These are phyloP conservation scores for Cervus canadensis DNA, from an alignment of 2,113 vertebrate species.

Conservation along the genomic window DNA sequence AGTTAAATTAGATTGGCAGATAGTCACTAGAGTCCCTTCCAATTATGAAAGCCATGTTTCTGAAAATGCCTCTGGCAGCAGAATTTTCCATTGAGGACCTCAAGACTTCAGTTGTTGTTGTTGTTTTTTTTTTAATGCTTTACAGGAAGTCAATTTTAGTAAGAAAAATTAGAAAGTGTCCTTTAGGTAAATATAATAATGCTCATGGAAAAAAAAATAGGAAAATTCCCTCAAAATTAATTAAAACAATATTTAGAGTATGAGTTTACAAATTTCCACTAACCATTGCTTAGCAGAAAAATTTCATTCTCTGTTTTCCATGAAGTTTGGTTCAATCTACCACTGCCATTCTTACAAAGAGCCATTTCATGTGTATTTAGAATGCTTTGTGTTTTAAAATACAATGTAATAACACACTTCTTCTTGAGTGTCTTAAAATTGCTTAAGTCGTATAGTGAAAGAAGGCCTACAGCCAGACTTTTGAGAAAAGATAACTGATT, in stretches of 20 bases:
- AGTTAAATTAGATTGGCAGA: neutral
- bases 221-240: neutral
- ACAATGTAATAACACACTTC: neutral
- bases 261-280: neutral
- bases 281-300: neutral
- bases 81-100: constrained; percentile 3
- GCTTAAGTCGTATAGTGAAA: neutral
- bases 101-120: neutral
- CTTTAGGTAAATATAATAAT: neutral
- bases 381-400: neutral
- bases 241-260: neutral
- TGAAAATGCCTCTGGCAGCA: neutral
- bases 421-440: neutral
- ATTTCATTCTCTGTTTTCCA: neutral
- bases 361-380: neutral
- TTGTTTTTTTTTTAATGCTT: neutral
- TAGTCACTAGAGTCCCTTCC: neutral
- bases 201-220: neutral
- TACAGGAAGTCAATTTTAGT: neutral
- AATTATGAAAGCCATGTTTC: neutral
- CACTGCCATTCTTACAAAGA: neutral
- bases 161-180: neutral
- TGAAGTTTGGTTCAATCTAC: neutral
- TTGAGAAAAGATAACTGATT: neutral
- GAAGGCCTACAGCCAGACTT: neutral